Base-by-base conservation (phyloP, 2,797 vertebrate species). In the Typhlichthys subterraneus region DNA sequence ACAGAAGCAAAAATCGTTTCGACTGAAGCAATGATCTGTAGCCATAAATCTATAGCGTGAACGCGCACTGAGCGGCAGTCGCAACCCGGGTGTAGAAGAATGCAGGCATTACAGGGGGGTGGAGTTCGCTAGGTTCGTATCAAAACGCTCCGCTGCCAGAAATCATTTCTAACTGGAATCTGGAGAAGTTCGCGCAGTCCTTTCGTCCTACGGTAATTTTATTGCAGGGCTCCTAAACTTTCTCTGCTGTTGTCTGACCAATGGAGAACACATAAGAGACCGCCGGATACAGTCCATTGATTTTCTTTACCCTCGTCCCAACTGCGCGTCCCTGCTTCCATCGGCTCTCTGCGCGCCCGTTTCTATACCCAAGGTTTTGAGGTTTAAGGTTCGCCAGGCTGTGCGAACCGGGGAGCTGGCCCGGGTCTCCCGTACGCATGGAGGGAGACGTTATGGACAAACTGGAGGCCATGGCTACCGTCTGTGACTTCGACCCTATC, bases 381-480 rank as follows among this genome's bases (percentile, higher is more conserved):
- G 73, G 69, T 82, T 74, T 71, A 61, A 57, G 53, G 73, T 67
- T 53, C 51, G 58, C 62, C 52, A 78, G 79, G n/a, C 77, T 79
- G 75, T 67, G 65, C 75, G 73, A 85, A 76, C 70, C 80, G 63
- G 68, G 80, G 72, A 85, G 85, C 83, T 76, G 84, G 70, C 76
- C 80, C 23, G 85, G 81, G 62, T 88, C 84, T 84, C 79, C 85
- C 69, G 77, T 81, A 49, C 79, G 65, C 78, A 94, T 94, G 94
- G 91, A 92, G 87, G 93, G 90, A 82, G 94, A 93, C 90, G 94
- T 90, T 65, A 94, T 94, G 94, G 95, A 96, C 87, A 94, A 93
- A 83, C 88, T 92, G 73, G 94, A 95, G 83, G 94, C 94, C 86
- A 95, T 94, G 91, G 94, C 94, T 68, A 94, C 93, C 67, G 91